Evolutionary conservation across 2,797 vertebrate genomes (phyloP).

Genomic region (Enteromius treurensis): DNA sequence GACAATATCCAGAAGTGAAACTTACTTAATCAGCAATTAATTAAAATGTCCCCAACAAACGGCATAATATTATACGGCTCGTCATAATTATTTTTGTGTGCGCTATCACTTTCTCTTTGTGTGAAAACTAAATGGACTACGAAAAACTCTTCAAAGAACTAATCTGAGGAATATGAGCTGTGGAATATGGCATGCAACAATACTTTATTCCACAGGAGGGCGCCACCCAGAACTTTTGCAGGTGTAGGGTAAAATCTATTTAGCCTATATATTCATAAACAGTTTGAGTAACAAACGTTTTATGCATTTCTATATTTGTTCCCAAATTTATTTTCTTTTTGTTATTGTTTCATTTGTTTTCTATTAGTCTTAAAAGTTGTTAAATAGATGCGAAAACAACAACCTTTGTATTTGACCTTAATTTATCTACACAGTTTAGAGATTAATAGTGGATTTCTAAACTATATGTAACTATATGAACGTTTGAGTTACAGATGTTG

Average conservation of each 20-base stretch:
- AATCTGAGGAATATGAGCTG: constrained; percentile 9
- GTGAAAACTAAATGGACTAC: not conserved
- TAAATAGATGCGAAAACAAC: not conserved
- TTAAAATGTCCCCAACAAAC: not conserved
- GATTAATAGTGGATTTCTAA: not conserved
- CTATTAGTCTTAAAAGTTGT: not conserved
- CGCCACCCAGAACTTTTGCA: constrained; percentile 53
- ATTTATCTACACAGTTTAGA: not conserved
- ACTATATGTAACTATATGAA: not conserved
- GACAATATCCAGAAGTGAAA: constrained; percentile 22
- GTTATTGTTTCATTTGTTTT: not conserved
- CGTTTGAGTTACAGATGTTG: too few species aligned
- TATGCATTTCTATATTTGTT: not conserved
- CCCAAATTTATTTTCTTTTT: not conserved
- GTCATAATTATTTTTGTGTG: not conserved
- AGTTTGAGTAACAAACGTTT: not conserved
- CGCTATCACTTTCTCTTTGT: not conserved
- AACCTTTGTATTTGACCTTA: not conserved
- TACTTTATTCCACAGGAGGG: constrained; percentile 66
- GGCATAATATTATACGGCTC: not conserved
- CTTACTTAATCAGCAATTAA: constrained; percentile 41
- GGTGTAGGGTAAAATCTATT: not conserved
- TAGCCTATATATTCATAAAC: not conserved
- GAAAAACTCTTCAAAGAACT: not conserved
- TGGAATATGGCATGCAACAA: not conserved